Percentiles rank a stretch among this genome's conserved stretches.
These are phyloP conservation scores for Parnassius orleans DNA, from an alignment of 2,888 invertebrate genomes.

Conservation along the genomic window DNA sequence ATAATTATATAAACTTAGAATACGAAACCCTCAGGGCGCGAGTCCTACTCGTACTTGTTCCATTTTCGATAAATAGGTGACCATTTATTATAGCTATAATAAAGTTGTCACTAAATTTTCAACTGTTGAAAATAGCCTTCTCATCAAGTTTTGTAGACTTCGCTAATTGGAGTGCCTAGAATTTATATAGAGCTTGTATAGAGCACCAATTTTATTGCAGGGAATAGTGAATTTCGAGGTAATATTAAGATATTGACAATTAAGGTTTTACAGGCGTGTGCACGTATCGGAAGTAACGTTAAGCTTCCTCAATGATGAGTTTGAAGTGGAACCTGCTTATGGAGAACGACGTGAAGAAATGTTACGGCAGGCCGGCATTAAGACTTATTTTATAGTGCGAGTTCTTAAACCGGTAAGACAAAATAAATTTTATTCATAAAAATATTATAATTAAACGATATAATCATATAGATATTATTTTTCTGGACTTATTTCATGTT, in stretches of 20 bases:
- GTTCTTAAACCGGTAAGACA: constrained; percentile 89
- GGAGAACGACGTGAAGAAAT: constrained; percentile 96
- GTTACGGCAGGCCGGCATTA: constrained; percentile 91
- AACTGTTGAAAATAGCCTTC: constrained; percentile 5
- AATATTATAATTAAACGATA: too few species aligned
- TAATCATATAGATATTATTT: too few species aligned
- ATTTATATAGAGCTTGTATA: not conserved
- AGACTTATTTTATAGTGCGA: constrained; percentile 94
- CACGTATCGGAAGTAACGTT: constrained; percentile 96
- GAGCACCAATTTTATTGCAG: too few species aligned
- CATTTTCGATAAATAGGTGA: not conserved
- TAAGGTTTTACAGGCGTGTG: constrained; percentile 85
- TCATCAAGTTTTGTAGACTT: constrained; percentile 5
- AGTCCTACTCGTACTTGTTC: too few species aligned
- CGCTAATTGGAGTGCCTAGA: constrained; percentile 16
- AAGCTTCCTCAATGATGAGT: constrained; percentile 92
- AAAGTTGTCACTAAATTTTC: not conserved
- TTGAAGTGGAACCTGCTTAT: constrained; percentile 94
- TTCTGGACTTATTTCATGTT: too few species aligned
- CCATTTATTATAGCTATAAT: not conserved
- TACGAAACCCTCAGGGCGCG: too few species aligned
- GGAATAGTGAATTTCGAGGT: not conserved
- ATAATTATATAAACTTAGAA: too few species aligned
- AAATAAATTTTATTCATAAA: not conserved
- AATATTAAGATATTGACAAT: too few species aligned